Evolutionary conservation across 1,140 invertebrate genomes (phyloP).

Genomic region (Dolichoris vasculosae): DNA sequence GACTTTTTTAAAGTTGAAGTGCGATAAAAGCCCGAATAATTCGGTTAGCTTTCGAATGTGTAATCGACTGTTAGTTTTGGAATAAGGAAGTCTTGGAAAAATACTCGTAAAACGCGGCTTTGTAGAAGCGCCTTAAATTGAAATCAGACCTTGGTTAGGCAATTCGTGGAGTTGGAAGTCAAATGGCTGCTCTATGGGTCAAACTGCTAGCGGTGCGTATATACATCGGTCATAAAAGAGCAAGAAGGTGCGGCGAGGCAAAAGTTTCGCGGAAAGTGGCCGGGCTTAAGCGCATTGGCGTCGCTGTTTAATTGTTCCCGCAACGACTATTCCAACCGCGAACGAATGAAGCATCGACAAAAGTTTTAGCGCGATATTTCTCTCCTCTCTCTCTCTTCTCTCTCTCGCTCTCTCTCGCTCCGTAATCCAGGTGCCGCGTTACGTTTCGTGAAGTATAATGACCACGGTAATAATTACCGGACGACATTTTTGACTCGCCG

Average conservation of each 20-base stretch:
- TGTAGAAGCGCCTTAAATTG: not conserved
- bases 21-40: not conserved
- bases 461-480: conserved; percentile 18
- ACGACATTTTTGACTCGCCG: not conserved
- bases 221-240: not conserved
- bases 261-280: conserved; percentile 31
- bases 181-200: conserved; percentile 4
- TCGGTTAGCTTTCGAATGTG: not conserved
- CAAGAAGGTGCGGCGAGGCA: not conserved
- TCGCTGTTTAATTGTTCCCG: conserved; percentile 39
- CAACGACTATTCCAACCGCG: conserved; percentile 7
- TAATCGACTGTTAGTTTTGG: not conserved
- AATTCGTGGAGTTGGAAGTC: conserved; percentile 7
- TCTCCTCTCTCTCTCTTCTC: not conserved
- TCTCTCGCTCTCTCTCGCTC: not conserved
- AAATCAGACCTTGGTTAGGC: conserved; percentile 14
- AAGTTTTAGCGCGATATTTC: conserved; percentile 5
- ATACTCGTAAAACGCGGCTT: not conserved
- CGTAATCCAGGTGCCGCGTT: not conserved
- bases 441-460: conserved; percentile 1
- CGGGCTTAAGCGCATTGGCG: not conserved
- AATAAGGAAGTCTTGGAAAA: not conserved
- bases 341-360: conserved; percentile 26
- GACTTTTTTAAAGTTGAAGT: not conserved
- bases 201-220: not conserved